Base-by-base conservation (phyloP, 2,113 vertebrate species). In the Tursiops truncatus region DNA sequence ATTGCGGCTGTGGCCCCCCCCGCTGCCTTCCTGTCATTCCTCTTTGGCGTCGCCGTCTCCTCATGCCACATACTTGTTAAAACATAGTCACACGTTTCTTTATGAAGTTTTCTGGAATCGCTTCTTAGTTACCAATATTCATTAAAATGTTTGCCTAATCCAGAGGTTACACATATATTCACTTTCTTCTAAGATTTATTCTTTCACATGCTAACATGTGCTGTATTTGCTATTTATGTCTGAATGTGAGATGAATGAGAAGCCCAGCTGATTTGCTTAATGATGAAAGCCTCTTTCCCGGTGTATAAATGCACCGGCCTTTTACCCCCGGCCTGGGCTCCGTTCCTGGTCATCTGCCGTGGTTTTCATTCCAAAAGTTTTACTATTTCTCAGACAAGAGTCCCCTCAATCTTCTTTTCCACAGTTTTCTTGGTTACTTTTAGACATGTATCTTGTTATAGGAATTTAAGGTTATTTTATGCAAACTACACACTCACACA, bases 1-100 rank as follows among this genome's bases (percentile, higher is more conserved):
- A 0, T 11, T 0, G 1, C 0, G 8, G 18, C 25, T 14, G 0
- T 7, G 41, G 5, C 31, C 44, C 8, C 8, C 8, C 60, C 12
- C 23, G 4, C 33, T 0, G 25, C 10, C 8, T 23, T 38, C 8
- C 36, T 8, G 0, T 36, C 9, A 15, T 20, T 65, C 15, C 25
- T 68, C 44, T 67, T 33, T 25, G 9, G 60, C 23, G 15, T 50
- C 10, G 38, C 20, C 1, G 21, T 17, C 56, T 62, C 79, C 44
- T 79, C 33, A 11, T 0, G 0, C 2, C 3, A 1, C 25, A 38
- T 5, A 3, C 23, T 62, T 68, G n/a, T 58, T 47, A 28, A 36
- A 90, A 65, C 0, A 6, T 7, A 36, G 13, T 28, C 4, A 71
- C 33, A 1, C 12, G 56, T 58, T 76, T 70, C 81, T 73, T n/a